A percentile compares a stretch with the other conserved stretches of the same genome.
These are phyloP conservation scores for Xyliphius kryptos DNA, from an alignment of 2,113 vertebrate species.

Conservation along the genomic window DNA sequence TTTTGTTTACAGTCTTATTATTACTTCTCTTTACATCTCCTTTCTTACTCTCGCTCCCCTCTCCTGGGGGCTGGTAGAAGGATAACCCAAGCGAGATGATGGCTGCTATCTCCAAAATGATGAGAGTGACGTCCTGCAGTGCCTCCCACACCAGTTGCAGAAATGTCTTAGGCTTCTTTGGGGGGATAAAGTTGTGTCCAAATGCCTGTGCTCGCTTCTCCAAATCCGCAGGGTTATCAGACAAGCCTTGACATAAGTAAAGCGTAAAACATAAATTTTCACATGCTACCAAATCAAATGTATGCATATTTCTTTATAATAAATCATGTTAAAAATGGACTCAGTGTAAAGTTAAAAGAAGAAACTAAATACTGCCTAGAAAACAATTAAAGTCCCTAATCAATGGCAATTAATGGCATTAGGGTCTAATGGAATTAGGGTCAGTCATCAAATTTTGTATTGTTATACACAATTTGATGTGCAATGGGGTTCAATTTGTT, in stretches of 20 bases:
- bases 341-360: no score
- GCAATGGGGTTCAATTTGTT: no score
- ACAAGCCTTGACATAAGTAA: slow-evolving; percentile 62
- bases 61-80: slow-evolving; percentile 79
- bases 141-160: slow-evolving; percentile 86
- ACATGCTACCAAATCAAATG: background rate
- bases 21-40: background rate
- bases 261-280: background rate
- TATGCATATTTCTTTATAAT: background rate
- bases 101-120: slow-evolving; percentile 85
- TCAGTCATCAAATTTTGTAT: no score
- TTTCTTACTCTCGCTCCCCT: slow-evolving; percentile 68
- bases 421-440: no score
- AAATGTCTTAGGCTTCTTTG: slow-evolving; percentile 85
- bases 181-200: slow-evolving; percentile 83
- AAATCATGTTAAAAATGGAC: no score
- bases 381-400: no score
- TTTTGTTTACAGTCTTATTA: background rate
- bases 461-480: no score
- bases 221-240: slow-evolving; percentile 71
- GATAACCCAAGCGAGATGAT: slow-evolving; percentile 83
- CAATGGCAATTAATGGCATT: no score
- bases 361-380: no score
- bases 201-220: slow-evolving; percentile 74
- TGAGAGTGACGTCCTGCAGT: slow-evolving; percentile 84